phyloP scores from a whole-genome alignment of 2,797 vertebrate genomes.

The Rhabdophis nuchalis region DNA sequence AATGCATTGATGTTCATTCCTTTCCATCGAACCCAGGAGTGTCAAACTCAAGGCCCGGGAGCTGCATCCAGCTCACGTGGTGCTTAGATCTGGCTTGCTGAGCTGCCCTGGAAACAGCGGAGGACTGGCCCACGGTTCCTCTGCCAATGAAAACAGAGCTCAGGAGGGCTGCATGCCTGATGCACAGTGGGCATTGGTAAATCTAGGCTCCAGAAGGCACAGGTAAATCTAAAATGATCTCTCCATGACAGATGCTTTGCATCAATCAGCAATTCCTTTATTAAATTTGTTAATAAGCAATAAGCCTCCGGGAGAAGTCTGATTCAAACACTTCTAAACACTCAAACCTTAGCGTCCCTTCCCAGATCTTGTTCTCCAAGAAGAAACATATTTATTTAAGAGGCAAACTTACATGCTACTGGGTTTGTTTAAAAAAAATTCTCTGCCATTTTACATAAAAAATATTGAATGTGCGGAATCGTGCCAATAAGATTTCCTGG shows the following conservation, averaged over 20 bases:
- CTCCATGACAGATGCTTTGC: constrained; percentile 41
- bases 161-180: not conserved
- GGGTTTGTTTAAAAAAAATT: not conserved
- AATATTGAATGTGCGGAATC: constrained; percentile 56
- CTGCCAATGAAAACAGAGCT: no score
- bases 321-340: constrained; percentile 48
- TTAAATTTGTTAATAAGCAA: constrained; percentile 47
- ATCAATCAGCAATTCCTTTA: constrained; percentile 58
- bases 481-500: constrained; percentile 53
- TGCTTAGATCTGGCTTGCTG: no score
- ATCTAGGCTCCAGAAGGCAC: constrained; percentile 18
- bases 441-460: constrained; percentile 33
- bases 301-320: constrained; percentile 47
- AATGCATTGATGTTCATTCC: not conserved
- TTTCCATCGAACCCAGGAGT: not conserved
- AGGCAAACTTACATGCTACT: not conserved
- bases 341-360: constrained; percentile 19
- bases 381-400: constrained; percentile 24
- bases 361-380: constrained; percentile 30
- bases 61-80: no score
- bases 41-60: not conserved
- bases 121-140: no score
- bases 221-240: constrained; percentile 28
- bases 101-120: no score
- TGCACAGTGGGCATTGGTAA: constrained; percentile 49